Evolutionary conservation across 2,888 invertebrate genomes (phyloP), one percentile per base, ranked within the genome.

Genomic region (Epinotia bilunana): DNA sequence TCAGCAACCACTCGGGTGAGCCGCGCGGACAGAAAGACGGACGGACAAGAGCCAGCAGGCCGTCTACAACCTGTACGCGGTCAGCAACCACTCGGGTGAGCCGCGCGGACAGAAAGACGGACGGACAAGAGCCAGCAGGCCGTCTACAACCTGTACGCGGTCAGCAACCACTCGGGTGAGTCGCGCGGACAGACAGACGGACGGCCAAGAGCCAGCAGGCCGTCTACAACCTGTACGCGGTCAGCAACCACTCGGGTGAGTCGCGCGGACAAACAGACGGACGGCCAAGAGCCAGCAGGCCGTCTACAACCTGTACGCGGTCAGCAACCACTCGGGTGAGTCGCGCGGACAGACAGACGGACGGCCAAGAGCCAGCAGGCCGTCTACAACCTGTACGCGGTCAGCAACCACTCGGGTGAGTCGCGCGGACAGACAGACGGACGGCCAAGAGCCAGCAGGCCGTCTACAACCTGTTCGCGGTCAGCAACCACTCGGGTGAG

Each of bases 1-100:
- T 99, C 82, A 98, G 98, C 83, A 98, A 99, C 94, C 99, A 99
- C 92, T 98, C 97, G 82, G 96, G 96, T 92, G 53, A 80, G 83
- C 2, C 12, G 28, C 5, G 58, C 20, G 13, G n/a, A 49, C 20
- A n/a, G 5, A 64, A 12, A 3, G 18, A 49, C 62, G 11, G 39
- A 62, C 39, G 18, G 39, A 62, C 39, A 43, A 49, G n/a, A n/a
- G 13, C 16, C 13, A 13, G 3, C 16, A 49, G 12, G 13, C 13
- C 3, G 46, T 4, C 3, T 43, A 12, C 33, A 33, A 33, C 33
- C 33, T 33, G 33, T 33, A 28, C 28, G 28, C 97, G 16, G 55
- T 49, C 46, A 49, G 46, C 46, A 49, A 49, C 46, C 46, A 49
- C 46, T 49, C 46, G 46, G 46, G 46, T 49, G 13, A 49, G 12